Base-by-base conservation (phyloP, 2,113 vertebrate genomes). In the Xiphias gladius region DNA sequence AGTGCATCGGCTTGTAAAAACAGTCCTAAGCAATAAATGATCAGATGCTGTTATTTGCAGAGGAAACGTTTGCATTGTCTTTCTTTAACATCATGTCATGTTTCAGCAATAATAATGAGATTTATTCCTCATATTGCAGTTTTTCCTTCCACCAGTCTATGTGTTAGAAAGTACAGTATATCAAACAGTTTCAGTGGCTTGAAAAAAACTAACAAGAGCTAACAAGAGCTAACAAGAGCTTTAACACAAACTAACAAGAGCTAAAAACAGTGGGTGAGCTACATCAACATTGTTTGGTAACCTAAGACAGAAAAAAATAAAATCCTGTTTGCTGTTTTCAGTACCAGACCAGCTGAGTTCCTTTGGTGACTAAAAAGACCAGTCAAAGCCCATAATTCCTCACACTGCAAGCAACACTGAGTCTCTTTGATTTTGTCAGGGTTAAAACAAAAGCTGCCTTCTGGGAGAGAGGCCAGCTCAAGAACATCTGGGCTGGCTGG, bases 301-400 rank as follows among this genome's bases (percentile, higher is more conserved):
- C 11, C 6, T 46, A 48, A 66, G 12, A 54, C 1, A 17, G 5
- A 20, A 26, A 13, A 11, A 54, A 37, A 13, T 3, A 39, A 22
- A 24, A 54, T 14, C 1, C 17, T 37, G 13, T 59, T 55, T 46
- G n/a, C 48, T 50, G 66, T 65, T 69, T 62, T 41, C 37, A 55
- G 43, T 73, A 75, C 50, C 64, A 62, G 37, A 59, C 37, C n/a
- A 32, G 28, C 82, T 16, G 39, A 72, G 65, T 71, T 80, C 79
- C 78, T 67, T 67, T 24, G 14, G 59, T 80, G 80, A 75, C 63
- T 50, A 39, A 70, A 79, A 82, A 13, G 24, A 65, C 57, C 54
- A 70, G 30, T 78, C 64, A 69, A 86, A 79, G 65, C 43, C 62
- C 20, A 52, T 79, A 64, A 80, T 71, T 80, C 43, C 39, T 80